Evolutionary conservation across 1,140 invertebrate genomes (phyloP), one percentile per base, ranked within the genome.

Genomic region (Cyclargus thomasi): DNA sequence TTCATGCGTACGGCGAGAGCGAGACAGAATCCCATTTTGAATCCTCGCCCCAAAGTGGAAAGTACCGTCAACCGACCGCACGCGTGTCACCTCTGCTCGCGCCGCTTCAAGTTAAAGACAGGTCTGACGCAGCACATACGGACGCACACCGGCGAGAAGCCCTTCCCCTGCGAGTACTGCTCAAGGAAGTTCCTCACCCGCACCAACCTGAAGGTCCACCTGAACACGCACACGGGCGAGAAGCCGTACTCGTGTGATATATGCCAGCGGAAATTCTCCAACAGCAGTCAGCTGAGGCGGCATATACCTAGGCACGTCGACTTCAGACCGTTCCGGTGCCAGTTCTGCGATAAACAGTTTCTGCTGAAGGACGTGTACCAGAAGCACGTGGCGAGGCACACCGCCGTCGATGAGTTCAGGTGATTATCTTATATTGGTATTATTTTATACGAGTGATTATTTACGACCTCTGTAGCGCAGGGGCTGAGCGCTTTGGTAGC

Each of bases 221-320:
- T 39, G 10, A 39, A 39, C 17, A 64, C 17, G 11, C 63, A 64
- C 29, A 36, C 23, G 6, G 17, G 20, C n/a, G 36, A 18, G 4
- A 64, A 64, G 11, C 62, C 29, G 11, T 63, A 36, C 18, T 18
- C 17, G n/a, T 63, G 62, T 63, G 62, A 63, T 36, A 36, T 63
- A 2, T 63, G 62, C 18, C 29, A 39, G 29, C 35, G 35, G 14
- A 63, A 39, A 16, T 63, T 35, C n/a, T 6, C 39, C 6, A 47
- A 47, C 14, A 47, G 39, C 39, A 47, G 39, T 16, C 39, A 47
- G 8, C 3, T 47, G 11, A 47, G 39, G 39, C 39, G 39, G 11
- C 39, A 47, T 3, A 47, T 47, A 14, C 39, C 39, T 1, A 11
- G 39, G 14, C 39, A 47, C 8, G 39, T 16, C 2, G 39, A 47